phyloP scores from a whole-genome alignment of 1,140 invertebrate genomes.

The Gryllus bimaculatus region DNA sequence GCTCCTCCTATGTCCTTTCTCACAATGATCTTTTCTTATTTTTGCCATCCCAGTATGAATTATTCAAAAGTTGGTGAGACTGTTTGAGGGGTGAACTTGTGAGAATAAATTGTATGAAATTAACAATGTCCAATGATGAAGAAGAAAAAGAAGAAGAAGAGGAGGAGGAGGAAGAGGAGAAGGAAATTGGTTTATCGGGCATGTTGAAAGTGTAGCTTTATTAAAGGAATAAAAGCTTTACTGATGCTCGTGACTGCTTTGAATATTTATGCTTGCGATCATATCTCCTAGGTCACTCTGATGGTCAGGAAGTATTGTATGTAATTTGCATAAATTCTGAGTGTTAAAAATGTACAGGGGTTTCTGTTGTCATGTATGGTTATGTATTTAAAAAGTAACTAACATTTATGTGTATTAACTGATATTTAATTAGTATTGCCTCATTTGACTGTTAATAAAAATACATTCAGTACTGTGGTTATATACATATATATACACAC shows the following conservation, averaged over 20 bases:
- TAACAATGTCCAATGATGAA: neutral
- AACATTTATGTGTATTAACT: slow-evolving; percentile 20
- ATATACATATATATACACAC: slow-evolving; percentile 12
- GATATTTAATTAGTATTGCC: slow-evolving; percentile 20
- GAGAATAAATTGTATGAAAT: slow-evolving; percentile 1
- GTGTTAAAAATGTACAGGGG: slow-evolving; percentile 17
- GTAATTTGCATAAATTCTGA: slow-evolving; percentile 13
- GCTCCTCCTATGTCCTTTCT: slow-evolving; percentile 14
- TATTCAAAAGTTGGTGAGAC: slow-evolving; percentile 20
- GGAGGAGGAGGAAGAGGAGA: slow-evolving; percentile 9
- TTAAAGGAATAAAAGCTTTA: slow-evolving; percentile 7
- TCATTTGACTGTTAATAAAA: slow-evolving; percentile 19
- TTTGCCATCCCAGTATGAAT: slow-evolving; percentile 18
- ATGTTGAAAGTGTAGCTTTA: slow-evolving; percentile 5
- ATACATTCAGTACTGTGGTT: slow-evolving; percentile 14
- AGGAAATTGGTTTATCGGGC: slow-evolving; percentile 13
- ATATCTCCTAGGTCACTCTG: neutral
- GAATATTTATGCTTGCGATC: slow-evolving; percentile 13
- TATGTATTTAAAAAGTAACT: slow-evolving; percentile 20
- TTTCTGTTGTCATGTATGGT: slow-evolving; percentile 20
- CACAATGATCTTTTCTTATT: slow-evolving; percentile 16
- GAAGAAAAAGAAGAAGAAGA: slow-evolving; percentile 8
- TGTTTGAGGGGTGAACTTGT: slow-evolving; percentile 11
- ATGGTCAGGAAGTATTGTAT: slow-evolving; percentile 12
- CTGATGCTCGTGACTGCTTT: slow-evolving; percentile 11